A percentile compares a stretch with the other conserved stretches of the same genome.
Conservation (phyloP, 2,888 invertebrate genomes). For the Nesidiocoris tenuis region DNA sequence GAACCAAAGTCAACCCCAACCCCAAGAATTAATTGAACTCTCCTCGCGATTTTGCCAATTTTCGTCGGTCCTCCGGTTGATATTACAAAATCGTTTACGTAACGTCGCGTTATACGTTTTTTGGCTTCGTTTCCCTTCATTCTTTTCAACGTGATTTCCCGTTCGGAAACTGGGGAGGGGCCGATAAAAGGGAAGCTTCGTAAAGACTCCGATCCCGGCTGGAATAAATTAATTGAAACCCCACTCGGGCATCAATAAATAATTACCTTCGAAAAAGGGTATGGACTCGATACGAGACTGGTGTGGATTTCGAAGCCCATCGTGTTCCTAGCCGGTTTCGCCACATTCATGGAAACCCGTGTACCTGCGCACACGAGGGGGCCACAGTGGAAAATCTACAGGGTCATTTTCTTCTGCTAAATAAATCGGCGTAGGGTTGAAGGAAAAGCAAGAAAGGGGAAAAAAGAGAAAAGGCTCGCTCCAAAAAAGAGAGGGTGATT, state of each 20-base stretch:
- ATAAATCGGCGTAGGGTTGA: conserved; percentile 31
- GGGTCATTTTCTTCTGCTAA: conserved; percentile 37
- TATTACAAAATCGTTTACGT: background rate
- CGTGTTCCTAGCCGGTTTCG: background rate
- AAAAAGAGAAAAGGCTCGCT: background rate
- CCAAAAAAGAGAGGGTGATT: conserved; percentile 12
- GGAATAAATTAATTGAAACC: conserved; percentile 36
- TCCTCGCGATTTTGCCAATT: background rate
- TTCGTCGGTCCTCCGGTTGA: background rate
- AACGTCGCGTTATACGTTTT: background rate
- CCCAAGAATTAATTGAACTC: background rate
- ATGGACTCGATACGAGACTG: background rate
- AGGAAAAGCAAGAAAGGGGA: background rate
- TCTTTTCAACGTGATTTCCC: background rate
- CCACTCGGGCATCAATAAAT: conserved; percentile 26
- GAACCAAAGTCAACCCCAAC: background rate
- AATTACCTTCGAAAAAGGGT: conserved; percentile 9
- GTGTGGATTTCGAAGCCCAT: conserved; percentile 26
- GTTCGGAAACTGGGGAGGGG: background rate
- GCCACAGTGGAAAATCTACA: background rate
- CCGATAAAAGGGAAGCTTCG: conserved; percentile 34
- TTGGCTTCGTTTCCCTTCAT: background rate
- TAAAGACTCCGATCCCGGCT: conserved; percentile 18
- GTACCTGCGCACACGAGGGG: background rate
- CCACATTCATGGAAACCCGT: background rate